Evolutionary conservation across 2,888 invertebrate species (phyloP).

Genomic region (Orchesellides sinensis): DNA sequence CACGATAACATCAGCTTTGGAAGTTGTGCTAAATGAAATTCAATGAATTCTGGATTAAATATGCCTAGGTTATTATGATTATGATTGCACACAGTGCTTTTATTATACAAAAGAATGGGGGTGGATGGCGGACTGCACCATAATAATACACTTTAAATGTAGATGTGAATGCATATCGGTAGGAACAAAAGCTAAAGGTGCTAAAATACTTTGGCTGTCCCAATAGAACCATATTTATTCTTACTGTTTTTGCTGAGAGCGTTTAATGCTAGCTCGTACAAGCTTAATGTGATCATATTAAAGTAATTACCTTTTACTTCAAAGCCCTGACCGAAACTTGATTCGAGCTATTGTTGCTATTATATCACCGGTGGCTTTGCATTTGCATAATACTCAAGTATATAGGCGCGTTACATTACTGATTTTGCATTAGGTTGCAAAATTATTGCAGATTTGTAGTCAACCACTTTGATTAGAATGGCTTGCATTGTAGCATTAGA

Average conservation of each 20-base stretch:
- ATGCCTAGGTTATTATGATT: neutral
- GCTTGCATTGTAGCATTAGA: too few relatives aligned
- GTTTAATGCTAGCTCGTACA: neutral
- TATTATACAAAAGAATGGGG: neutral
- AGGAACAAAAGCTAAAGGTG: conserved; percentile 2
- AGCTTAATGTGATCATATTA: conserved; percentile 35
- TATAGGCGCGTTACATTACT: too few relatives aligned
- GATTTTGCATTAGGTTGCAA: too few relatives aligned
- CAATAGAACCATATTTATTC: neutral
- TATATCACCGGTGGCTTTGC: too few relatives aligned
- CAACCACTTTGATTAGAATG: too few relatives aligned
- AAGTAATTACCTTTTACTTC: conserved; percentile 29
- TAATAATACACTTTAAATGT: too few relatives aligned
- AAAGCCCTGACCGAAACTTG: too few relatives aligned
- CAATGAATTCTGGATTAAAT: conserved; percentile 31
- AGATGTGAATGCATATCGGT: conserved; percentile 2
- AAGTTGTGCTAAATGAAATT: neutral
- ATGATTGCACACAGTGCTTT: neutral
- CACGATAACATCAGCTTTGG: conserved; percentile 41
- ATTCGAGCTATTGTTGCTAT: too few relatives aligned
- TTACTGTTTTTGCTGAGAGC: too few relatives aligned
- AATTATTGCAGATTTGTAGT: too few relatives aligned
- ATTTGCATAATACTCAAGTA: too few relatives aligned
- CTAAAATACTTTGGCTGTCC: neutral
- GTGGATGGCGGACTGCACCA: too few relatives aligned